A percentile compares a stretch with the other conserved stretches of the same genome.
Conservation (phyloP, 1,140 invertebrate species). For the Doryteuthis pealeii region DNA sequence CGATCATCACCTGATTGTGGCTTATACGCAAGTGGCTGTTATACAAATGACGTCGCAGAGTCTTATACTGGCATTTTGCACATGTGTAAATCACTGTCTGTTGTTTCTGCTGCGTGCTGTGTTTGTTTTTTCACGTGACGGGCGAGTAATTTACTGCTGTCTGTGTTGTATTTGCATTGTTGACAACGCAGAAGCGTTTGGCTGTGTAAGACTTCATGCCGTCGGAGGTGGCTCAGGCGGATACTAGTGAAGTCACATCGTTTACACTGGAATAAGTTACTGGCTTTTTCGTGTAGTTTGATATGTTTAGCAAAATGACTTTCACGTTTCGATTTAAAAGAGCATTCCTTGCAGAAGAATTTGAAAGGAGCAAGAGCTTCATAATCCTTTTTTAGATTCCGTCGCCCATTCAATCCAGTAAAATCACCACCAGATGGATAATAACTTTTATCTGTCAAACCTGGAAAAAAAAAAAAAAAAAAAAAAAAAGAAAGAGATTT, state of each 20-base stretch:
- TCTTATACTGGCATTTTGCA: slow-evolving; percentile 44
- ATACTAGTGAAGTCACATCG: slow-evolving; percentile 55
- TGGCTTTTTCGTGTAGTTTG: slow-evolving; percentile 47
- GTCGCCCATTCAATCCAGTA: background rate
- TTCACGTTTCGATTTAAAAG: slow-evolving; percentile 57
- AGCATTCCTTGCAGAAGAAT: slow-evolving; percentile 56
- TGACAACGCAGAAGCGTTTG: slow-evolving; percentile 37
- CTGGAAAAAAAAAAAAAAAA: too few species aligned
- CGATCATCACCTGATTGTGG: slow-evolving; percentile 21
- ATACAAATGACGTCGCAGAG: slow-evolving; percentile 33
- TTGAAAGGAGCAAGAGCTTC: slow-evolving; percentile 50
- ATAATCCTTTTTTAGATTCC: slow-evolving; percentile 37
- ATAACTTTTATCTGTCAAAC: too few species aligned
- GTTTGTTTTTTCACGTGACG: slow-evolving; percentile 20
- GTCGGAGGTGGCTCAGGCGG: slow-evolving; percentile 47
- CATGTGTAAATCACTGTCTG: slow-evolving; percentile 24
- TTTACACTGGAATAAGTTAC: slow-evolving; percentile 48
- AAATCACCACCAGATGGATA: too few species aligned
- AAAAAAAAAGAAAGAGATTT: too few species aligned
- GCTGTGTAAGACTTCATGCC: slow-evolving; percentile 56
- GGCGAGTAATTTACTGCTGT: slow-evolving; percentile 18
- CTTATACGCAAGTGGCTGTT: slow-evolving; percentile 33
- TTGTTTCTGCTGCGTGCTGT: slow-evolving; percentile 20
- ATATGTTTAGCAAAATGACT: slow-evolving; percentile 57
- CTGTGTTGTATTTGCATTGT: slow-evolving; percentile 33